Evolutionary conservation across 1,140 invertebrate species (phyloP), one percentile per base, ranked within the genome.

Genomic region (Triops cancriformis): DNA sequence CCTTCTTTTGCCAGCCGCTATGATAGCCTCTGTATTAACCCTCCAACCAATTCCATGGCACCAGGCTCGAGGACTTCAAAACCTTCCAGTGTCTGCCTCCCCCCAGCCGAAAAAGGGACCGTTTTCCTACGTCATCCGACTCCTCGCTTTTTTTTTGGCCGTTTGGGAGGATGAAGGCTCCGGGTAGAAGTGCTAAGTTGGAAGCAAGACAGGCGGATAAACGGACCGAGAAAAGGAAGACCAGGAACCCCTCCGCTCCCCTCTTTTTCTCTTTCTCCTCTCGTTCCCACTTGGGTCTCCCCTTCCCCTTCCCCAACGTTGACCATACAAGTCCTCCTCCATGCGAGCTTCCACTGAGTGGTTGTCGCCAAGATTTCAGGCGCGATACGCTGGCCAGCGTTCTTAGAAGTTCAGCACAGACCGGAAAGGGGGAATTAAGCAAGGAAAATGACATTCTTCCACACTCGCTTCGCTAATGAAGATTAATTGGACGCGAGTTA

Each of bases 151-250:
- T 64, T 64, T 64, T 23, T n/a, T n/a, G n/a, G 51, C 51, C 51
- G 14, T 64, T 64, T 37, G 31, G 23, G n/a, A 64, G 51, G 51
- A 64, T 64, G 51, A 23, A 64, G 51, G 51, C 51, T 64, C n/a
- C 14, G 51, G 3, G 51, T 64, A 64, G 3, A 64, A 64, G 51
- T 64, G 51, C 14, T 64, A 64, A 64, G 51, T 64, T 23, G 51
- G 23, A 64, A 64, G 51, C 51, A 64, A 64, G 51, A 64, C 51
- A 64, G 51, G 51, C 51, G 51, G n/a, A 64, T 64, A 64, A 64
- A 64, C 51, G 51, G 51, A 64, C 51, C 23, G 51, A 18, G 18
- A n/a, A 64, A 64, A 64, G 23, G 51, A 23, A 64, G 0, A 23
- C 14, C 5, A 64, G 51, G 18, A 64, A 64, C 51, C 51, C 43